These are phyloP conservation scores for Spilarctia lutea DNA, from an alignment of 2,888 invertebrate genomes.

Conservation along the genomic window DNA sequence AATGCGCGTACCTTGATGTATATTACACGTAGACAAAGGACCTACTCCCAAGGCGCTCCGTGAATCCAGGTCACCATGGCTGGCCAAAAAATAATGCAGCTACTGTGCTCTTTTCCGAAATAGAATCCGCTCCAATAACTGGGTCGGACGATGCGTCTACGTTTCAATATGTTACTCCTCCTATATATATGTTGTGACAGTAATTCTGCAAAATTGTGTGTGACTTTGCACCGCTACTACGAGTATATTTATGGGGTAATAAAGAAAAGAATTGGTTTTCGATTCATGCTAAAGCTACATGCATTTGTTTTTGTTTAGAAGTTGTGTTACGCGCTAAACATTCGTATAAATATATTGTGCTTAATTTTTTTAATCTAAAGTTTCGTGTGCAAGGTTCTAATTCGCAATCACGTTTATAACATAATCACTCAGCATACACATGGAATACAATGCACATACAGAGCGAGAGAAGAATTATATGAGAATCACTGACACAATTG, in stretches of 20 bases:
- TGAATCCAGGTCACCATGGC: constrained; percentile 74
- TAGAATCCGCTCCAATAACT: constrained; percentile 75
- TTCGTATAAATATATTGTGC: background rate
- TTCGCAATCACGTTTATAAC: background rate
- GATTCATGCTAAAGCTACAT: constrained; percentile 2
- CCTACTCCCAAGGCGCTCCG: constrained; percentile 33
- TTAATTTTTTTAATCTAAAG: background rate
- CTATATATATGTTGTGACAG: constrained; percentile 50
- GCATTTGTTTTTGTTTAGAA: constrained; percentile 18
- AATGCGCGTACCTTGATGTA: constrained; percentile 28
- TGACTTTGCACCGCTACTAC: constrained; percentile 17
- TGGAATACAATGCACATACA: background rate
- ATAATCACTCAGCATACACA: background rate
- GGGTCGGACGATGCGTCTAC: constrained; percentile 76
- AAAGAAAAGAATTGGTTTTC: constrained; percentile 14
- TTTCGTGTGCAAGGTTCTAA: background rate
- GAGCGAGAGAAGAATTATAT: background rate
- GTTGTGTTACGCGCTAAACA: background rate
- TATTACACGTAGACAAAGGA: constrained; percentile 51
- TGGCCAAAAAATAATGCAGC: constrained; percentile 81
- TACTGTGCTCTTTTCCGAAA: constrained; percentile 77
- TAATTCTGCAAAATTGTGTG: constrained; percentile 32
- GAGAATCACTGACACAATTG: background rate
- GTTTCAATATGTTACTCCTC: constrained; percentile 56
- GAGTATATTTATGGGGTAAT: constrained; percentile 9